Percentiles rank a stretch among this genome's conserved stretches.
Conservation (phyloP, 2,113 vertebrate species). For the Neotragus pygmaeus region DNA sequence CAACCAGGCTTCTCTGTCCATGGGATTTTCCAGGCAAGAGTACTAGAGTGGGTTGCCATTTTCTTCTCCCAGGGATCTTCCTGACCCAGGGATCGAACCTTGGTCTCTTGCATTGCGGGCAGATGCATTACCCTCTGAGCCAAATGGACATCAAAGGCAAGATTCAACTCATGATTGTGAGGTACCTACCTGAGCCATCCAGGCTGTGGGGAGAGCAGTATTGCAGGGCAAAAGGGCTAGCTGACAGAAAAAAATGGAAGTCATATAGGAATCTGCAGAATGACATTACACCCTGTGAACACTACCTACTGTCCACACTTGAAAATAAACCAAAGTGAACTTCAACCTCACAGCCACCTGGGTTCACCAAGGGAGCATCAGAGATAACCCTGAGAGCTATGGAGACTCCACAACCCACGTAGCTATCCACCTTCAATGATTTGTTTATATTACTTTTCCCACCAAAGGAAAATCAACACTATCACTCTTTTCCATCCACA, state of each 20-base stretch:
- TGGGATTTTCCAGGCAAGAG: too few relatives aligned
- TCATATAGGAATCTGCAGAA: not conserved
- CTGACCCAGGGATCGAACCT: too few relatives aligned
- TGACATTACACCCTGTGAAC: accelerated
- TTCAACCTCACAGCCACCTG: not conserved
- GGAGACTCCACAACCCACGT: too few relatives aligned
- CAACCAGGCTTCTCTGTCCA: too few relatives aligned
- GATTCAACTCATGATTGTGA: not conserved
- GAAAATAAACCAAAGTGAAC: not conserved
- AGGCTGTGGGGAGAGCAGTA: not conserved
- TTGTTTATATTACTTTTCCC: not conserved
- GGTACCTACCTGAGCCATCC: not conserved
- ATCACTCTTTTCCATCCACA: not conserved
- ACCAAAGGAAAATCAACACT: not conserved
- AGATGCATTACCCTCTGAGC: not conserved
- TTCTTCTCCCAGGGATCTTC: too few relatives aligned
- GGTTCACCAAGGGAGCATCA: not conserved
- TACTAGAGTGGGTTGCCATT: too few relatives aligned
- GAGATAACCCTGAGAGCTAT: not conserved
- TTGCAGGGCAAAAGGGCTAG: not conserved
- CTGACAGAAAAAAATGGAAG: not conserved
- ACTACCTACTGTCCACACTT: accelerated
- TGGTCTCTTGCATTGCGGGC: accelerated
- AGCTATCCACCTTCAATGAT: not conserved
- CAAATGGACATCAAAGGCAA: not conserved